These are phyloP conservation scores for Bos indicus DNA, from an alignment of 2,113 vertebrate genomes.

Conservation along the genomic window DNA sequence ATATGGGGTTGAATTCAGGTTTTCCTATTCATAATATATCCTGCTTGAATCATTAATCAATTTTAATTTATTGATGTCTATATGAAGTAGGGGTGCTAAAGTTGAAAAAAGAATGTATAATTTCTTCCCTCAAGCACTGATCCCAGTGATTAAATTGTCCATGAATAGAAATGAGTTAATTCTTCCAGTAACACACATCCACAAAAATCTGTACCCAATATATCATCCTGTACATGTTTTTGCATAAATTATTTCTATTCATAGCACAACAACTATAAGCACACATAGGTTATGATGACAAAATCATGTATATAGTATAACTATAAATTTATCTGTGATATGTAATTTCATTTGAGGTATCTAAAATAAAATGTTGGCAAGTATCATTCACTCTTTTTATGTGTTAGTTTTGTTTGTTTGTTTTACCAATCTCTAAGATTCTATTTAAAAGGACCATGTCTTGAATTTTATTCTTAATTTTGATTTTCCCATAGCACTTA, in stretches of 20 bases:
- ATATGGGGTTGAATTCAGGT: neutral
- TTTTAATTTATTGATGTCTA: neutral
- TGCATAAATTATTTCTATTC: neutral
- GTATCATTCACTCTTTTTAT: neutral
- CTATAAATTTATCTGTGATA: neutral
- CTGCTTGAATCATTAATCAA: neutral
- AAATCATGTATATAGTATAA: neutral
- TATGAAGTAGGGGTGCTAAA: neutral
- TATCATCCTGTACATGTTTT: neutral
- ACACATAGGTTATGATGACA: neutral
- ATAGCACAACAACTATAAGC: neutral
- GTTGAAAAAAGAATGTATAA: neutral
- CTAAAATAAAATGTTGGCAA: neutral
- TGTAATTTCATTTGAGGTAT: neutral
- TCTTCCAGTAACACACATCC: neutral
- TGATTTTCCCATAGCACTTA: neutral
- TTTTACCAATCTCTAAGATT: neutral
- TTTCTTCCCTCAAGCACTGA: neutral
- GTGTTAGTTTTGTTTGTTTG: neutral
- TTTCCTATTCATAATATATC: neutral
- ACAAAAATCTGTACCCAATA: neutral
- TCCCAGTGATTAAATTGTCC: neutral
- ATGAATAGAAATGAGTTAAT: neutral
- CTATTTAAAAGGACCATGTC: neutral
- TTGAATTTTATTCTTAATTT: neutral